Base-by-base conservation (phyloP, 2,113 vertebrate species). In the Pitta sordida region DNA sequence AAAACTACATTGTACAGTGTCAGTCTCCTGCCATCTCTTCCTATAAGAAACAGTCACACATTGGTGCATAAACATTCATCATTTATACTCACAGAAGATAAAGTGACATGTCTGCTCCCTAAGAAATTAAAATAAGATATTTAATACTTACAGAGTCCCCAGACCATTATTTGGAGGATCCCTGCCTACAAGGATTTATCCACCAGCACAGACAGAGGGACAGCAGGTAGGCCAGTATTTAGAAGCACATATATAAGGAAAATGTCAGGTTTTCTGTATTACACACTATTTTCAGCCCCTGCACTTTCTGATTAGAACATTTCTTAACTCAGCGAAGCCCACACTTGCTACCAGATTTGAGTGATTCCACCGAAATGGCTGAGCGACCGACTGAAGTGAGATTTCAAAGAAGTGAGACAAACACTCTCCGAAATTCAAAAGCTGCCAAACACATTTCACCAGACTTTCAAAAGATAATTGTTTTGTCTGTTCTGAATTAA, bases 401-500 rank as follows among this genome's bases (percentile, higher is more conserved):
- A 91, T 94, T 86, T 92, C 91, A 91, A 92, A 95, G 83, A 83
- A 94, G 88, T 81, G 88, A 93, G 83, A 92, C 91, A 90, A 91
- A 88, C 69, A 17, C 83, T 60, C 58, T 49, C 92, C 69, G 56
- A 60, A 92, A 94, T 53, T 93, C 86, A 84, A 95, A 92, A 95
- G 90, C 91, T 96, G 94, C 94, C 96, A 96, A 94, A 83, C 63
- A 74, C n/a, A 94, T 88, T 96, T 96, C 95, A 93, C 55, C 88
- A 92, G 94, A 94, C 63, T 83, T 94, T 95, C 94, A 93, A 92
- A 88, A 94, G 93, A 93, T 94, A 94, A 92, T 96, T 94, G 93
- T 95, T 95, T 95, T 79, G 85, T 80, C 95, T 95, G 95, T 94
- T 94, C 82, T 39, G 82, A 92, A 95, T 95, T 95, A 95, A 92